Percentiles rank a stretch among this genome's conserved stretches.
phyloP scores from a whole-genome alignment of 2,888 invertebrate species.

The Leuctra nigra region DNA sequence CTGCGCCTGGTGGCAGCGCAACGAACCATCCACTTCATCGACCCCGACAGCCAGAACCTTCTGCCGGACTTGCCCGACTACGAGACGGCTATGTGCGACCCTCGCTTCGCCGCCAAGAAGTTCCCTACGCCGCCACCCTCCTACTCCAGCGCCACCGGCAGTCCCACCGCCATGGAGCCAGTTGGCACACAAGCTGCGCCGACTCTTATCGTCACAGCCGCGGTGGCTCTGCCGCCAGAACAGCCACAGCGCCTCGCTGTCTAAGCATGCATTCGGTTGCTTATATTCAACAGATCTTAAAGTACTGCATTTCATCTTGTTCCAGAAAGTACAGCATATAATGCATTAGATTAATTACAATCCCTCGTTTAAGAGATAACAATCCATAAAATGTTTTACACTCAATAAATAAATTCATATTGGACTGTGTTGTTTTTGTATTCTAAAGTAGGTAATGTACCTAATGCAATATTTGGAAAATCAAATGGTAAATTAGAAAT shows the following conservation, averaged over 20 bases:
- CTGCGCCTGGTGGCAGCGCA: conserved; percentile 58
- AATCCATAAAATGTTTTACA: too few species aligned
- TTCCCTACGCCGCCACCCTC: conserved; percentile 37
- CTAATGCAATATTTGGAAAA: too few species aligned
- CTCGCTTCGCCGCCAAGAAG: conserved; percentile 36
- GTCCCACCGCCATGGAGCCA: background rate
- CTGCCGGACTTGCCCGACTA: conserved; percentile 40
- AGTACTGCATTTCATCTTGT: too few species aligned
- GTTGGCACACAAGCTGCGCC: background rate
- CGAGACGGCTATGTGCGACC: conserved; percentile 38
- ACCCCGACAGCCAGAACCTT: conserved; percentile 35
- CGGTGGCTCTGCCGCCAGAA: conserved; percentile 9
- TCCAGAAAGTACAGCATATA: too few species aligned
- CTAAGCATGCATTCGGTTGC: background rate
- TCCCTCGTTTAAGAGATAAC: too few species aligned
- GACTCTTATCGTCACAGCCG: background rate
- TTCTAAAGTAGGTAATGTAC: too few species aligned
- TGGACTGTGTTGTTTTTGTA: too few species aligned
- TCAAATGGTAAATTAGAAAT: too few species aligned
- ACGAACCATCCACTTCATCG: conserved; percentile 37
- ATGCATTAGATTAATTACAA: too few species aligned
- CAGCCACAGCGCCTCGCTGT: background rate
- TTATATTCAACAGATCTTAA: too few species aligned
- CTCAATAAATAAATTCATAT: too few species aligned
- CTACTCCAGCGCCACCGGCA: conserved; percentile 28